phyloP scores from a whole-genome alignment of 2,797 vertebrate genomes.

The Eulemur albifrons region DNA sequence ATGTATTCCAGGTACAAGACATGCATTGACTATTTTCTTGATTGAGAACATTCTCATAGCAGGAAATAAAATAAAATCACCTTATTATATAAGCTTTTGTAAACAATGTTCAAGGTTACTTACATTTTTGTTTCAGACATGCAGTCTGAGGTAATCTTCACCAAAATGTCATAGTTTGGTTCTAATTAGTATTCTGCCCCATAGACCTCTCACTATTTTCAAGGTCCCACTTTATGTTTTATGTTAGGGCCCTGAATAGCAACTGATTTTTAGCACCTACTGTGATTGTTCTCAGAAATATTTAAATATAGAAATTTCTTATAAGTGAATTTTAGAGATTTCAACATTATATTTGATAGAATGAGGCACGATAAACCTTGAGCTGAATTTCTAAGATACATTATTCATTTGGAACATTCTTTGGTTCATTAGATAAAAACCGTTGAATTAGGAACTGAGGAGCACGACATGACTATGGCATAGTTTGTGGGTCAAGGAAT shows the following conservation, averaged over 20 bases:
- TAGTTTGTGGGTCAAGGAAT: not conserved
- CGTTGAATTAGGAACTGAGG: not conserved
- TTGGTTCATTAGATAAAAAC: not conserved
- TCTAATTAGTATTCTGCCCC: not conserved
- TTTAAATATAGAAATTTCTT: not conserved
- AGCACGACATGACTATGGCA: not conserved
- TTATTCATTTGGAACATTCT: not conserved
- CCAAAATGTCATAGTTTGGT: not conserved
- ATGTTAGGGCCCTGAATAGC: not conserved
- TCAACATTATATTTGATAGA: not conserved
- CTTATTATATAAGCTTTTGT: not conserved
- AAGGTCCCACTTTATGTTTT: not conserved
- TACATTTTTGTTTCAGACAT: not conserved
- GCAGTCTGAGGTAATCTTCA: not conserved
- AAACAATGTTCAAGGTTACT: not conserved
- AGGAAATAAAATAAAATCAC: not conserved
- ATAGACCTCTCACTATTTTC: not conserved
- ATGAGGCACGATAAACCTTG: not conserved
- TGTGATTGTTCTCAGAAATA: not conserved
- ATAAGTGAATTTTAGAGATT: not conserved
- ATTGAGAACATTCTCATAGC: not conserved
- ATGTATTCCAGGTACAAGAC: not conserved
- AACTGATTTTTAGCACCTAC: not conserved
- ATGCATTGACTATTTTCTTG: not conserved
- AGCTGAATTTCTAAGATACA: not conserved